Conservation (phyloP, 2,113 vertebrate species). For the Origma solitaria region DNA sequence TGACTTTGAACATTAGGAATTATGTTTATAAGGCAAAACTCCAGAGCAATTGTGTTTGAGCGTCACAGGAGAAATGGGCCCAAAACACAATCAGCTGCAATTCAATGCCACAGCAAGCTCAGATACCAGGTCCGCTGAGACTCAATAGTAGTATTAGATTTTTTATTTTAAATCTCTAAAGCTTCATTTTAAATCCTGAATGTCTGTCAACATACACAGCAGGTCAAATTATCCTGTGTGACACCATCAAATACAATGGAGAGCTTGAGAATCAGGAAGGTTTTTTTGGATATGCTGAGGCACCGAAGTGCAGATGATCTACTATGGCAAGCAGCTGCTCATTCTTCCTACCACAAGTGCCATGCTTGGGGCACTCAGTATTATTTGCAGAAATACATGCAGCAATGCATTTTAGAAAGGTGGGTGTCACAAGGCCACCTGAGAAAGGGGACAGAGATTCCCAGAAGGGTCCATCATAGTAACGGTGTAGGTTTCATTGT, state of each 20-base stretch:
- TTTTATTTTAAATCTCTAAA: not conserved
- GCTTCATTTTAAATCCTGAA: not conserved
- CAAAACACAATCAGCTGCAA: not conserved
- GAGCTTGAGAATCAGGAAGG: not conserved
- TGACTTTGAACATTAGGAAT: not conserved
- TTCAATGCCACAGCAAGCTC: not conserved
- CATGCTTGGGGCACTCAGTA: not conserved
- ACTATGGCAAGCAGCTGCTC: not conserved
- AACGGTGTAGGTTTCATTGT: not conserved
- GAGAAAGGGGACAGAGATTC: not conserved
- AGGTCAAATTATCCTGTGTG: not conserved
- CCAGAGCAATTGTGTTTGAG: slow-evolving; percentile 3
- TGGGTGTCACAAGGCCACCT: not conserved
- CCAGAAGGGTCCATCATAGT: not conserved
- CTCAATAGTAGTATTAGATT: not conserved
- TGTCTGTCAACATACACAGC: not conserved
- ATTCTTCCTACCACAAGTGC: not conserved
- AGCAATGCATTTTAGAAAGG: not conserved
- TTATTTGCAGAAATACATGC: not conserved
- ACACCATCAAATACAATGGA: not conserved
- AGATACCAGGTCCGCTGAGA: not conserved
- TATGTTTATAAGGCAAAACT: slow-evolving; percentile 19
- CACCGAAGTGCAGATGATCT: not conserved
- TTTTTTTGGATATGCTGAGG: not conserved
- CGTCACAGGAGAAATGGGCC: not conserved